phyloP scores from a whole-genome alignment of 92 coral and sea anemone species.

The Montipora capitata region DNA sequence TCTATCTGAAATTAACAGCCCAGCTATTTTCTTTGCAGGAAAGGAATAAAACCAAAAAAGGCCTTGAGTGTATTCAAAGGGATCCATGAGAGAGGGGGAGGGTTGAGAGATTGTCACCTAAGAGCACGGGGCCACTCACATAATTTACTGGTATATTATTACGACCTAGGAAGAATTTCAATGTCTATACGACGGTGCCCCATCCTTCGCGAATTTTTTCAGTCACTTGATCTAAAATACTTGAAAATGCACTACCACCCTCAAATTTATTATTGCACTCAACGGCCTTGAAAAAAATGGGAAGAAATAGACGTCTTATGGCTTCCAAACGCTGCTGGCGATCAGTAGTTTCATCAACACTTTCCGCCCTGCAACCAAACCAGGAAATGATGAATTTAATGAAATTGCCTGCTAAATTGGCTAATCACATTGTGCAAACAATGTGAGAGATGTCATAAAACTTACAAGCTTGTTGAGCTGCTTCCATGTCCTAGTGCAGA shows the following conservation, averaged over 20 bases:
- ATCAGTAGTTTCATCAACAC: conserved; percentile 69
- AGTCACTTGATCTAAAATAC: conserved; percentile 93
- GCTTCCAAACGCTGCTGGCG: conserved; percentile 90
- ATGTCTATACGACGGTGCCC: conserved; percentile 83
- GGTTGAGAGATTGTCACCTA: not conserved
- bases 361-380: conserved; percentile 10
- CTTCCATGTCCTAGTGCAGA: conserved; percentile 72
- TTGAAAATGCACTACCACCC: conserved; percentile 81
- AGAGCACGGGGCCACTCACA: not conserved
- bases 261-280: conserved; percentile 75
- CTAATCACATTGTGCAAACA: not conserved
- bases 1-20: no score
- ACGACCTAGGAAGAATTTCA: not conserved
- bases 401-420: not conserved
- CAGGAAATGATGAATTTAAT: not conserved
- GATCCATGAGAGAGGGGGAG: not conserved
- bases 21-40: no score
- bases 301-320: conserved; percentile 85
- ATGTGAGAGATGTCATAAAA: not conserved
- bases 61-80: no score
- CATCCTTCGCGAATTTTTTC: conserved; percentile 86
- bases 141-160: not conserved
- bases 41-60: no score
- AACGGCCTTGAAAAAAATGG: conserved; percentile 82
- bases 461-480: conserved; percentile 93